These are phyloP conservation scores for Vidua chalybeata DNA, from an alignment of 2,113 vertebrate species.

Conservation along the genomic window DNA sequence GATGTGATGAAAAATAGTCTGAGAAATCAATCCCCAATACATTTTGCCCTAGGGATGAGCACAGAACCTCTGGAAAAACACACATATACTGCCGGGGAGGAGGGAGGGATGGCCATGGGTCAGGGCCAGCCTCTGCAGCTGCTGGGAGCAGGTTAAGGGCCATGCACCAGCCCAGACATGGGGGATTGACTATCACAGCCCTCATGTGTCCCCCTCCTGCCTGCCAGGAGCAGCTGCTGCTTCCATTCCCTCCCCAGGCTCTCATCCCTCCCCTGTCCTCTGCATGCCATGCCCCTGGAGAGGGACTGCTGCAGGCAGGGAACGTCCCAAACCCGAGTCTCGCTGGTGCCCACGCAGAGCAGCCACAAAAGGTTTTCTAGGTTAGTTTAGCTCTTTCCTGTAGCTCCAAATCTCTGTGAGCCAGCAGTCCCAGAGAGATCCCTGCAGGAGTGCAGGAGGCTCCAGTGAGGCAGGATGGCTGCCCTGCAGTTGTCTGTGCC, in stretches of 20 bases:
- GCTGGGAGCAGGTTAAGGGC: not conserved
- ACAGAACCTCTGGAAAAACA: not conserved
- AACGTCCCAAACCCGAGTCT: accelerated
- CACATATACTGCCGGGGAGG: not conserved
- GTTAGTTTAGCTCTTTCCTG: not conserved
- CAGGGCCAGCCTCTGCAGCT: not conserved
- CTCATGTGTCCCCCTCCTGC: not conserved
- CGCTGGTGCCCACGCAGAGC: accelerated
- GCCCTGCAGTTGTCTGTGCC: not conserved
- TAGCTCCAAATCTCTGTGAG: not conserved
- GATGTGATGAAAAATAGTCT: not conserved
- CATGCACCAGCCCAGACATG: accelerated
- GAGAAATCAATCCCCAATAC: not conserved
- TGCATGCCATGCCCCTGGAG: not conserved
- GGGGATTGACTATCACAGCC: not conserved
- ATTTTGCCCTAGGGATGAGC: not conserved
- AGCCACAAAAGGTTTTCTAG: not conserved
- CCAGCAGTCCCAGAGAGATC: not conserved
- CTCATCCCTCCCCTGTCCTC: not conserved
- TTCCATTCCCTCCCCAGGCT: not conserved
- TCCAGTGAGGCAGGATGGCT: not conserved
- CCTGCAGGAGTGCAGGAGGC: not conserved
- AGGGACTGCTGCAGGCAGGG: not conserved
- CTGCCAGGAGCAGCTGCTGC: not conserved
- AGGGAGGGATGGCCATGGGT: not conserved